Evolutionary conservation across 2,797 vertebrate genomes (phyloP).

Genomic region (Danio choprae): DNA sequence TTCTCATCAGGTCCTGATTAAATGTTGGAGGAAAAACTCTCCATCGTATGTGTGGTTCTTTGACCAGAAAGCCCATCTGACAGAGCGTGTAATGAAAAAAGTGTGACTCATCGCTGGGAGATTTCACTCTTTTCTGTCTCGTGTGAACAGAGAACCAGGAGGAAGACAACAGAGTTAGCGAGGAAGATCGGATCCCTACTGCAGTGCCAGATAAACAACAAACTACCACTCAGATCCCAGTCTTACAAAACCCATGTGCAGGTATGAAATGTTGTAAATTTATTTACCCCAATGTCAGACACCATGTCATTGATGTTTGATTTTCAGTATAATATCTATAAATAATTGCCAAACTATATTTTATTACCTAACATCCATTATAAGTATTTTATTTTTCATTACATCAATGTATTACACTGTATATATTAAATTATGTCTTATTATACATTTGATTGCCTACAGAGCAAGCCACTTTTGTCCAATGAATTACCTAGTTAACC

Average conservation of each 20-base stretch:
- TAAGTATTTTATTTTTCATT: too few relatives aligned
- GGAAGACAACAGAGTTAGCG: conserved; percentile 71
- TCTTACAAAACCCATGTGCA: conserved; percentile 58
- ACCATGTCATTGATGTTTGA: too few relatives aligned
- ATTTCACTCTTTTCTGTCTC: conserved; percentile 17
- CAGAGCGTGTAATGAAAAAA: neutral
- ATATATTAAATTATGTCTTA: too few relatives aligned
- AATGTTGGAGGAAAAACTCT: conserved; percentile 7
- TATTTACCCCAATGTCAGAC: neutral
- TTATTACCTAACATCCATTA: too few relatives aligned
- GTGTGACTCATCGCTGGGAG: conserved; percentile 2
- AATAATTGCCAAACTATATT: too few relatives aligned
- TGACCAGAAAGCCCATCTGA: neutral
- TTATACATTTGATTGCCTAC: too few relatives aligned
- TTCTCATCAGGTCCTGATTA: conserved; percentile 30
- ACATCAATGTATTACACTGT: too few relatives aligned
- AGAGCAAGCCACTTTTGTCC: too few relatives aligned
- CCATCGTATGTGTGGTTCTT: neutral
- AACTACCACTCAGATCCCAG: conserved; percentile 38
- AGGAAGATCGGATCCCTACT: conserved; percentile 59
- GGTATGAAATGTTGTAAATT: conserved; percentile 38
- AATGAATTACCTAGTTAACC: too few relatives aligned
- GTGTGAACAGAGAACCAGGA: conserved; percentile 67
- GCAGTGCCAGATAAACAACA: conserved; percentile 27
- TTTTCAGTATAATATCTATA: too few relatives aligned